Evolutionary conservation across 1,140 invertebrate genomes (phyloP).

Genomic region (Euura saliciscinereae): DNA sequence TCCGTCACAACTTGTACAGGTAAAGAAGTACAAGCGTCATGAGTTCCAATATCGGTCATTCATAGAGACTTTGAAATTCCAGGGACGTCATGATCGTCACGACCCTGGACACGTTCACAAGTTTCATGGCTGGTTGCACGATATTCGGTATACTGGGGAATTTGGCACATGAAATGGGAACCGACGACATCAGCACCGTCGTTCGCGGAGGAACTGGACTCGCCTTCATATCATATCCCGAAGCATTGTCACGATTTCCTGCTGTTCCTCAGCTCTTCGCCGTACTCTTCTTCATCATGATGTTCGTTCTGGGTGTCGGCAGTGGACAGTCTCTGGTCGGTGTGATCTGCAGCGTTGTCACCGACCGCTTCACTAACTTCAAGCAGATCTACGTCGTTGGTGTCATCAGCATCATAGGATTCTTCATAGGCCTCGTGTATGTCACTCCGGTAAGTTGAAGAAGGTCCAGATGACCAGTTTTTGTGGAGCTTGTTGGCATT

Average conservation of each 20-base stretch:
- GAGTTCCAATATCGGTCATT: no score
- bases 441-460: constrained; percentile 68
- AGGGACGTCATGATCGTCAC: constrained; percentile 74
- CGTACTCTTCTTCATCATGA: constrained; percentile 84
- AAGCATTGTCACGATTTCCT: constrained; percentile 80
- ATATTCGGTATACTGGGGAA: constrained; percentile 82
- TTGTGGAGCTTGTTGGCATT: background rate
- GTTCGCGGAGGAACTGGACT: constrained; percentile 71
- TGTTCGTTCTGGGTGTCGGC: constrained; percentile 76
- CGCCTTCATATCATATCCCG: constrained; percentile 84
- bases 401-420: constrained; percentile 62
- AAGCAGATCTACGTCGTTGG: constrained; percentile 65
- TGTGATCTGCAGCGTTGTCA: constrained; percentile 68
- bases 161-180: constrained; percentile 64
- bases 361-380: constrained; percentile 69
- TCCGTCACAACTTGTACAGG: constrained; percentile 82
- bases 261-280: constrained; percentile 76
- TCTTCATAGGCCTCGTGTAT: constrained; percentile 71
- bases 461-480: background rate
- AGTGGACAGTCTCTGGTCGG: constrained; percentile 71
- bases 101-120: constrained; percentile 73
- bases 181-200: constrained; percentile 61
- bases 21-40: constrained; percentile 49
- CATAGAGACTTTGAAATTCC: constrained; percentile 64
- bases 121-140: constrained; percentile 80